These are phyloP conservation scores for Cosmia trapezina DNA, from an alignment of 2,888 invertebrate genomes.

Conservation along the genomic window DNA sequence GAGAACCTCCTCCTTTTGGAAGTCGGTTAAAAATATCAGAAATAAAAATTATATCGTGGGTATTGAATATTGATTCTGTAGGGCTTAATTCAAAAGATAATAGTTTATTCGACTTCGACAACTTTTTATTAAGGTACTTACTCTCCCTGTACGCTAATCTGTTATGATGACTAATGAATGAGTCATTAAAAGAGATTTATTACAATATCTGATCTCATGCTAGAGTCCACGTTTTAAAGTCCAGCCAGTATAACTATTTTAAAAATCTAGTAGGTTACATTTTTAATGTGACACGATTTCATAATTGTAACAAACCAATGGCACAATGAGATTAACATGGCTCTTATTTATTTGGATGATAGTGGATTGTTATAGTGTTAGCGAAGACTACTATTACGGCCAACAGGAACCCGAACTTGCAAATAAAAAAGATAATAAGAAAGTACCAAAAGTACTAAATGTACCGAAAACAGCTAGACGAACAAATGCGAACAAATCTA, in stretches of 20 bases:
- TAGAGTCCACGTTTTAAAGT: background rate
- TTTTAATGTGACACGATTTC: background rate
- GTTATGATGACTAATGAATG: background rate
- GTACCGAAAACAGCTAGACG: conserved; percentile 11
- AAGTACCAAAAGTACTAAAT: conserved; percentile 14
- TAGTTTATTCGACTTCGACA: background rate
- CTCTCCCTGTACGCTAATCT: background rate
- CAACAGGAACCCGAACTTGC: conserved; percentile 37
- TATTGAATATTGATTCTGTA: background rate
- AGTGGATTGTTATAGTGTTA: conserved; percentile 58
- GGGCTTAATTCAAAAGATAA: background rate
- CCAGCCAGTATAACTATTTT: background rate
- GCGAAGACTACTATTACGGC: conserved; percentile 71
- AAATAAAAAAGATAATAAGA: conserved; percentile 17
- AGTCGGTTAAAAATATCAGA: no score
- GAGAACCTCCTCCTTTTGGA: no score
- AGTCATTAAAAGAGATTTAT: background rate
- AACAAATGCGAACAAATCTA: conserved; percentile 14
- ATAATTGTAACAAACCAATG: background rate
- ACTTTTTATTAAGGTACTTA: background rate
- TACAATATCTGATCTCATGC: background rate
- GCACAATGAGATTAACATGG: conserved; percentile 35
- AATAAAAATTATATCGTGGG: background rate
- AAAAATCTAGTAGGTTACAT: conserved; percentile 38
- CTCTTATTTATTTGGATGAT: conserved; percentile 47